Percentiles rank a stretch among this genome's conserved stretches.
Evolutionary conservation across 2,797 vertebrate genomes (phyloP).

Genomic region (Gymnodraco acuticeps): DNA sequence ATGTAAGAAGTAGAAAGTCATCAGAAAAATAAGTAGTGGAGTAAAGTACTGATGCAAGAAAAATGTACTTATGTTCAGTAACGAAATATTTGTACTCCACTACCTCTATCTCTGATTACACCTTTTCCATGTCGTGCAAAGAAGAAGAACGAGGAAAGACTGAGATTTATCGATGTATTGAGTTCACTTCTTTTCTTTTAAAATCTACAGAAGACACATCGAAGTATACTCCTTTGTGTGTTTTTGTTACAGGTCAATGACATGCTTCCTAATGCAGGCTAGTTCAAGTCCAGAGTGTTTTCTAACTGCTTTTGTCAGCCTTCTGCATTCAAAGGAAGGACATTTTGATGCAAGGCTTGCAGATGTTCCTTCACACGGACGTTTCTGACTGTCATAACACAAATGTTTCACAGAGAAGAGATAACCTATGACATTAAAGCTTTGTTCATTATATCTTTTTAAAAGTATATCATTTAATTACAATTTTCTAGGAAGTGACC

Average conservation of each 20-base stretch:
- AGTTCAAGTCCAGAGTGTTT: neutral
- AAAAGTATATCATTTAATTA: no score
- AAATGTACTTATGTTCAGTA: no score
- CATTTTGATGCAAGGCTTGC: neutral
- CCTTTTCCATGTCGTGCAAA: conserved; percentile 14
- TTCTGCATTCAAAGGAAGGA: neutral
- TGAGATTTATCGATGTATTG: conserved; percentile 18
- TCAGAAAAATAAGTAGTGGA: no score
- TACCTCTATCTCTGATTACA: no score
- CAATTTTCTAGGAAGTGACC: no score
- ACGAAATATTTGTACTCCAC: no score
- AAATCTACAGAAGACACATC: neutral
- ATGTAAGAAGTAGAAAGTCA: no score
- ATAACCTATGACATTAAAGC: neutral
- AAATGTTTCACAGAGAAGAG: neutral
- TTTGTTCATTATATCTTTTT: neutral
- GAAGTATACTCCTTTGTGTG: neutral
- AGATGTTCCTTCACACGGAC: neutral
- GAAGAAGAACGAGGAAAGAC: conserved; percentile 15
- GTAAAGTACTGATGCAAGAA: no score
- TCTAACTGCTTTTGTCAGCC: conserved; percentile 1
- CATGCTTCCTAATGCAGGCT: neutral
- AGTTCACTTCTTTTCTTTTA: conserved; percentile 21
- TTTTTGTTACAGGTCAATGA: neutral
- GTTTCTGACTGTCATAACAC: neutral